Percentiles rank a stretch among this genome's conserved stretches.
These are phyloP conservation scores for Brachionus rubens DNA, from an alignment of 1,140 invertebrate species.

Conservation along the genomic window DNA sequence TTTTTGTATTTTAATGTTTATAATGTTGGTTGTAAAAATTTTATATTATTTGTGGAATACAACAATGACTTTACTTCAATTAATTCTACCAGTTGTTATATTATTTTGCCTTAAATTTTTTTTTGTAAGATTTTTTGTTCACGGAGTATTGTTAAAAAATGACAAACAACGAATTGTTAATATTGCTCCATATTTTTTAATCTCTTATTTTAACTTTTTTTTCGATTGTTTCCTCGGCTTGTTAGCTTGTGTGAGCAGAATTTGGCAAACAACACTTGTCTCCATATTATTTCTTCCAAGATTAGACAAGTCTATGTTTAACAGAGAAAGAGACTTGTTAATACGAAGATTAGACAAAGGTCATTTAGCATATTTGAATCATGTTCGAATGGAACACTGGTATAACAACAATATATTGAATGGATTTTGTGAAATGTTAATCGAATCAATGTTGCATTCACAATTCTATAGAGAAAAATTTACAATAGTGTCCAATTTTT, in stretches of 20 bases:
- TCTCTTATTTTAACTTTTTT: constrained; percentile 43
- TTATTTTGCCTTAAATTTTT: constrained; percentile 21
- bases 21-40: background rate
- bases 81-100: constrained; percentile 34
- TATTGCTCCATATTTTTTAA: constrained; percentile 22
- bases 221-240: constrained; percentile 43
- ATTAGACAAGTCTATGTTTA: constrained; percentile 29
- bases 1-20: background rate
- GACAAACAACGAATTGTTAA: constrained; percentile 11
- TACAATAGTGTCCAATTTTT: background rate
- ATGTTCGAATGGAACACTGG: constrained; percentile 45
- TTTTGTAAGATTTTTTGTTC: constrained; percentile 9
- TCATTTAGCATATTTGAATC: constrained; percentile 24
- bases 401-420: constrained; percentile 25
- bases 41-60: background rate
- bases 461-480: background rate
- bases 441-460: constrained; percentile 29
- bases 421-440: constrained; percentile 44
- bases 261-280: constrained; percentile 36
- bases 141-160: background rate
- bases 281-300: constrained; percentile 22
- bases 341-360: constrained; percentile 30
- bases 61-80: background rate
- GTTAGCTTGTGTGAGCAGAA: constrained; percentile 3
- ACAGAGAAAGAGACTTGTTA: background rate